phyloP scores from a whole-genome alignment of 64 coral and sea anemone genomes.

The Cladopsammia gracilis region DNA sequence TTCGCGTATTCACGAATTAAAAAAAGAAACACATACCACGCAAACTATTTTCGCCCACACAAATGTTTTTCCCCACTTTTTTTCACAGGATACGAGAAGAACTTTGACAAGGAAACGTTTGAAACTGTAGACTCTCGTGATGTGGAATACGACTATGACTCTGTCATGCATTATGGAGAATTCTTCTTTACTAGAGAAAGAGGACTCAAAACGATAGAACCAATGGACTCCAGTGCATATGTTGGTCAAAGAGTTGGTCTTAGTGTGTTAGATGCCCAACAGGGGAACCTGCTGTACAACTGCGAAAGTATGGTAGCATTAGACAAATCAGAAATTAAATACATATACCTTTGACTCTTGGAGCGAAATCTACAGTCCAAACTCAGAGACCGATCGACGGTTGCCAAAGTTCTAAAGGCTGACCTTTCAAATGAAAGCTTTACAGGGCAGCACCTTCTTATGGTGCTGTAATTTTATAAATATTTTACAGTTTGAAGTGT shows the following conservation, averaged over 20 bases:
- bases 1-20: no score
- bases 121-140: conserved; percentile 67
- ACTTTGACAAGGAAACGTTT: conserved; percentile 72
- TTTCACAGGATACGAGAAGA: conserved; percentile 77
- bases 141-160: conserved; percentile 82
- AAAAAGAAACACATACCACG: no score
- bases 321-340: no score
- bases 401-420: no score
- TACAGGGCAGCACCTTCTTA: no score
- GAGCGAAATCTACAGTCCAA: no score
- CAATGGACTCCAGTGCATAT: neutral
- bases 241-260: conserved; percentile 92
- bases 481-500: no score
- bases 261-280: conserved; percentile 66
- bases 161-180: conserved; percentile 94
- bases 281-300: conserved; percentile 76
- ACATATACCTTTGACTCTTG: no score
- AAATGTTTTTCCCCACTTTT: neutral
- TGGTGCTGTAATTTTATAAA: no score
- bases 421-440: no score
- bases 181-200: conserved; percentile 61
- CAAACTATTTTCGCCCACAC: no score
- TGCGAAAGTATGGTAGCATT: conserved; percentile 40
- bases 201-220: conserved; percentile 63
- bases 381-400: no score